Conservation (phyloP, 1,140 invertebrate species). For the Micrasema minimum region DNA sequence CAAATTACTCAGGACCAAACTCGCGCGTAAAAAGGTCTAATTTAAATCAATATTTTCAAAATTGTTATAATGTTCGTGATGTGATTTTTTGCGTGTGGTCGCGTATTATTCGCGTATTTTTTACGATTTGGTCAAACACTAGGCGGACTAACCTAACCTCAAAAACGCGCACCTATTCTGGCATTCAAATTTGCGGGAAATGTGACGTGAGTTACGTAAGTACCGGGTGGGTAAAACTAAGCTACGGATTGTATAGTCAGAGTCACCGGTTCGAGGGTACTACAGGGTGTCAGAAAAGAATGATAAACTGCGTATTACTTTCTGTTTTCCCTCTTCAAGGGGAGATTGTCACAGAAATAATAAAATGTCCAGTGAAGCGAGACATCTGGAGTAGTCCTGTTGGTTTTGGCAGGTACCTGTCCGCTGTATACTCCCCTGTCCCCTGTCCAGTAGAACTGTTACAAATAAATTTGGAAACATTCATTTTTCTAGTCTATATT, state of each 20-base stretch:
- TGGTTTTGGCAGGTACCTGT: no score
- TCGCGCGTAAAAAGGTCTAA: no score
- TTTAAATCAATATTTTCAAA: no score
- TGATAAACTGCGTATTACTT: conserved; percentile 1
- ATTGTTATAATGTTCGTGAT: no score
- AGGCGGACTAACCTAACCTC: conserved; percentile 28
- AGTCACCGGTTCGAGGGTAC: no score
- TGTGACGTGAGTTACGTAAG: conserved; percentile 25
- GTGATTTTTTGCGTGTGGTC: no score
- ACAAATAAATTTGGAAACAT: no score
- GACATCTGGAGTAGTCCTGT: not conserved
- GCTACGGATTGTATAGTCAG: not conserved
- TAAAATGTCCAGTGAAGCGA: not conserved
- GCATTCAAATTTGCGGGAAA: conserved; percentile 39
- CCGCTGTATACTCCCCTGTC: no score
- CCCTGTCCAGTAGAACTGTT: no score
- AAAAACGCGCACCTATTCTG: conserved; percentile 23
- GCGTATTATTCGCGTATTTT: not conserved
- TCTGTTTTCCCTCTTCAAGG: not conserved
- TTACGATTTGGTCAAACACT: not conserved
- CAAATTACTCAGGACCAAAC: not conserved
- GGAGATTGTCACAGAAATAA: not conserved
- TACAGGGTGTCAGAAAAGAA: not conserved
- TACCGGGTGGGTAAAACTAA: not conserved
- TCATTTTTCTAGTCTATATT: no score